Base-by-base conservation (phyloP, 2,888 invertebrate genomes). In the Corbicula japonica region DNA sequence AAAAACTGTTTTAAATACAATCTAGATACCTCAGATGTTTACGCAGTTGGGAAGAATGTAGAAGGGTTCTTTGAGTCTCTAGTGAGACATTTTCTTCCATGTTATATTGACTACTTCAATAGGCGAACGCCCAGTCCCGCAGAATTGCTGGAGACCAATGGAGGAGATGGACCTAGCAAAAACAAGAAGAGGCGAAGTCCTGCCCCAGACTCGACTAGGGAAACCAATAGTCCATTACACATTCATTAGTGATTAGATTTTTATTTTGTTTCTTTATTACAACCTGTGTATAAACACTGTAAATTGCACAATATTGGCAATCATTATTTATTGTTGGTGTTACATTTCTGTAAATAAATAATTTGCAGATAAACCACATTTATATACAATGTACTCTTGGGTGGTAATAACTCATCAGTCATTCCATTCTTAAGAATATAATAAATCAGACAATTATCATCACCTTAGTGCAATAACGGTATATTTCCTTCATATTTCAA, bases 1-100 rank as follows among this genome's bases (percentile, higher is more conserved):
- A 96, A 96, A 93, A 98, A 98, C 94, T 98, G 97, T 48, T 96
- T 96, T 92, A 95, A 95, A 26, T 97, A 96, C 94, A 97, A 98
- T 12, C 88, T 91, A 91, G 82, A 86, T 38, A 80, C 83, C 2
- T 91, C 92, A 26, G 91, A 91, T 63, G 89, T 92, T 34, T 91
- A 89, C 28, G 87, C 88, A 66, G 89, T 91, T 18, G 92, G 92
- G 6, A 88, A 88, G 52, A 82, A 80, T 23, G 85, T 92, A n/a
- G 86, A 88, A 41, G 75, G 73, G n/a, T 88, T 84, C 58, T 91
- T 91, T 78, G 90, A 92, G 54, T 84, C 86, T 5, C 80, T 91
- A 28, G 86, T 92, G 23, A 85, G 87, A 34, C 87, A 87, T 32
- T 90, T 87, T 66, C 76, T 91, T 52, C 92, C 92, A 0, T 89